Evolutionary conservation across 2,113 vertebrate genomes (phyloP), one percentile per base, ranked within the genome.

Genomic region (Ceyx cyanopectus): DNA sequence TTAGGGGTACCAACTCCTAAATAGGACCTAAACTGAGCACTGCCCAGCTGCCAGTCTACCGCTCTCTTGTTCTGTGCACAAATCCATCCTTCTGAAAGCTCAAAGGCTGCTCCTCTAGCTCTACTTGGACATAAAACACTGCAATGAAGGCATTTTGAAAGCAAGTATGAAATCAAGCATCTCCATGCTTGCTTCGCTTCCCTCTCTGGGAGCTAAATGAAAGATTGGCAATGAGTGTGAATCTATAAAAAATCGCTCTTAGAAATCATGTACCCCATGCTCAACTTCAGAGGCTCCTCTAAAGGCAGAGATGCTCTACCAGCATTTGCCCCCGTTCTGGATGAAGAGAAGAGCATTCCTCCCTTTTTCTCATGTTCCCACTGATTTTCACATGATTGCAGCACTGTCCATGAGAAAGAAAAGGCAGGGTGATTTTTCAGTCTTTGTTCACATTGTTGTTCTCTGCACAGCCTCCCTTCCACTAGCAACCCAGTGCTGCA

Each of bases 341-440:
- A 83, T 51, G n/a, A 91, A 73, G 21, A 32, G 32, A 53, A 53
- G 6, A 37, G 8, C 0, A 0, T 48, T 46, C 14, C 53, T 23
- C 10, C 37, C 40, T 32, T 86, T 62, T 61, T 21, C 79, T 76
- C 29, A 4, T 5, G 6, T 65, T 65, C 85, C 19, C 30, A 76
- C 58, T 78, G 65, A 92, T 92, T 95, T 93, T 62, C 69, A 17
- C 72, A 58, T 40, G 63, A 90, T 68, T 88, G 61, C 43, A 16
- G 53, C 5, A 22, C 70, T 50, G 46, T 5, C 70, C 15, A 3
- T 3, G 17, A 76, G 89, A 62, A 75, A 51, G 51, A 85, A 93
- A 67, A 69, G 48, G 51, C 79, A 32, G 1, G 21, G 58, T 2
- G 12, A 37, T 61, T 88, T 81, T 72, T 50, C 32, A 73, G 62